Percentiles rank a stretch among this genome's conserved stretches.
These are phyloP conservation scores for Physella acuta DNA, from an alignment of 1,140 invertebrate species.

Conservation along the genomic window DNA sequence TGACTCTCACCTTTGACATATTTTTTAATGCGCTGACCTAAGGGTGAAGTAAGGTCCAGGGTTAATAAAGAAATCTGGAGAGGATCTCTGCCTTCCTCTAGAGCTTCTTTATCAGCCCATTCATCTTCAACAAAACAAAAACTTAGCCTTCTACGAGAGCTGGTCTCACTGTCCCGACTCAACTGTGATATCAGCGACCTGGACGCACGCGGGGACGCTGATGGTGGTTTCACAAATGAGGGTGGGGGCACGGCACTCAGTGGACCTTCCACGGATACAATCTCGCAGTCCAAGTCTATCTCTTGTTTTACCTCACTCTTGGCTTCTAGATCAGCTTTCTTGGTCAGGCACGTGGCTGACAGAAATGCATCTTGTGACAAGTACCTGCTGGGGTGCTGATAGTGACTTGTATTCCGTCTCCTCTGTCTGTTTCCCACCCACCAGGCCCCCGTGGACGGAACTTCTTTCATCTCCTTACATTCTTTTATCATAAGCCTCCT, in stretches of 20 bases:
- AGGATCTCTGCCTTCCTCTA: constrained; percentile 18
- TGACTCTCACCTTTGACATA: constrained; percentile 38
- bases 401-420: background rate
- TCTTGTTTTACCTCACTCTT: constrained; percentile 29
- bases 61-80: constrained; percentile 34
- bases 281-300: constrained; percentile 47
- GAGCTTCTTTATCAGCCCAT: constrained; percentile 33
- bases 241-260: constrained; percentile 12
- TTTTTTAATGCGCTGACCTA: constrained; percentile 43
- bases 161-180: constrained; percentile 33
- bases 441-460: constrained; percentile 17
- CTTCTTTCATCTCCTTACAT: constrained; percentile 14
- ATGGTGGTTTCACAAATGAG: constrained; percentile 6
- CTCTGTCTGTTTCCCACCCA: background rate
- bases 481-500: constrained; percentile 17
- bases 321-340: constrained; percentile 22
- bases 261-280: constrained; percentile 38
- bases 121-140: constrained; percentile 27
- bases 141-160: constrained; percentile 28
- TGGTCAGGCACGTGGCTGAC: constrained; percentile 14
- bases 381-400: background rate
- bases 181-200: constrained; percentile 47
- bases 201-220: constrained; percentile 36
- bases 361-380: constrained; percentile 25
- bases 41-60: constrained; percentile 40